These are phyloP conservation scores for Lepidochrysops patricia DNA, from an alignment of 2,888 invertebrate genomes.

Conservation along the genomic window DNA sequence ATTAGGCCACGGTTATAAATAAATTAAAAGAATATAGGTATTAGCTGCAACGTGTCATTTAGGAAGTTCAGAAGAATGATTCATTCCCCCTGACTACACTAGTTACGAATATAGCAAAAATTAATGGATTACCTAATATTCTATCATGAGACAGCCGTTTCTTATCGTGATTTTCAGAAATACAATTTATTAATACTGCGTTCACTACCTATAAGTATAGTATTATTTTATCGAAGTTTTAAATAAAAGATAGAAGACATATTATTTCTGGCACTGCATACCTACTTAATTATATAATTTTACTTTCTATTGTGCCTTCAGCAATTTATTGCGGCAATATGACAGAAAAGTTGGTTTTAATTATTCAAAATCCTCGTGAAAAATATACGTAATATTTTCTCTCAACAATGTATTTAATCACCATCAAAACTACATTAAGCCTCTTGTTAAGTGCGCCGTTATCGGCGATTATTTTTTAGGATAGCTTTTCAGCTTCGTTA, in stretches of 20 bases:
- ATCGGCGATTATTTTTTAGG: not conserved
- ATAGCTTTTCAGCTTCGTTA: not conserved
- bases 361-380: not conserved
- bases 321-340: no score
- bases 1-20: constrained; percentile 66
- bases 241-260: no score
- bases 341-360: not conserved
- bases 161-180: no score
- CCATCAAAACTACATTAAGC: constrained; percentile 5
- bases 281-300: no score
- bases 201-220: no score
- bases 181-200: no score
- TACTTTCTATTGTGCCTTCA: no score
- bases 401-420: constrained; percentile 7
- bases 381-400: constrained; percentile 1
- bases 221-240: no score
- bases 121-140: not conserved
- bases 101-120: not conserved
- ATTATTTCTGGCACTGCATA: no score
- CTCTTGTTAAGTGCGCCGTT: constrained; percentile 7
- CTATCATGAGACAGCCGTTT: no score
- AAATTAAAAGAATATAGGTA: constrained; percentile 23
- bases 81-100: not conserved
- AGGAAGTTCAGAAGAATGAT: not conserved
- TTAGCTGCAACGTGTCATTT: not conserved